These are phyloP conservation scores for Anas bernieri DNA, from an alignment of 2,797 vertebrate species.

Conservation along the genomic window DNA sequence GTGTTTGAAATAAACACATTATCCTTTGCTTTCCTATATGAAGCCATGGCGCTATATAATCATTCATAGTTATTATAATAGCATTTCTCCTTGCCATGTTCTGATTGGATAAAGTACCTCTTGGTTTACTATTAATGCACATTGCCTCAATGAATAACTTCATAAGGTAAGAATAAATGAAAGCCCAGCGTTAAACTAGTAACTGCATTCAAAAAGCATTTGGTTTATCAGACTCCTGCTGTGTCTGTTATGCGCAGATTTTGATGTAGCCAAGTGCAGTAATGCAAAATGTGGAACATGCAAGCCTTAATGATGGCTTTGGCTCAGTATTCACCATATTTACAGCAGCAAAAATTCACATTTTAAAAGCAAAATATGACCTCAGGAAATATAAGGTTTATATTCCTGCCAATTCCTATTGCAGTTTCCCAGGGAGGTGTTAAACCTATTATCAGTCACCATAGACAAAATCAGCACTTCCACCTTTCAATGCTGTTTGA, in stretches of 20 bases:
- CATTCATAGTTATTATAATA: neutral
- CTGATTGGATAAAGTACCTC: neutral
- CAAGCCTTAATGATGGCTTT: constrained; percentile 30
- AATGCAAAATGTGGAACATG: neutral
- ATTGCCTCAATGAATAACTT: neutral
- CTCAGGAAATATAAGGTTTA: constrained; percentile 37
- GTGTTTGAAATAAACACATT: neutral
- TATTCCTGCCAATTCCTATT: constrained; percentile 27
- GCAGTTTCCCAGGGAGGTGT: constrained; percentile 27
- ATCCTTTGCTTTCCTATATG: neutral
- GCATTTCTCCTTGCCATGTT: neutral
- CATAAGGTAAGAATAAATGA: neutral
- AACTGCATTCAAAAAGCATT: neutral
- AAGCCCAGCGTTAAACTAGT: neutral
- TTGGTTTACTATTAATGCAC: neutral
- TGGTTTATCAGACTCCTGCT: constrained; percentile 21
- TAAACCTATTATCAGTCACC: constrained; percentile 51
- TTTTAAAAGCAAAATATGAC: constrained; percentile 41
- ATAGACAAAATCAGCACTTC: constrained; percentile 43
- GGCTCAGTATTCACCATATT: constrained; percentile 6
- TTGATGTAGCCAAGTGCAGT: constrained; percentile 2
- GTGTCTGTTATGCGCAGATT: neutral
- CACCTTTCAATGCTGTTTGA: constrained; percentile 41
- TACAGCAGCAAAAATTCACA: constrained; percentile 20
- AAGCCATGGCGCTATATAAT: neutral